Conservation (phyloP, 2,888 invertebrate species). For the Sinohyriopsis cumingii region DNA sequence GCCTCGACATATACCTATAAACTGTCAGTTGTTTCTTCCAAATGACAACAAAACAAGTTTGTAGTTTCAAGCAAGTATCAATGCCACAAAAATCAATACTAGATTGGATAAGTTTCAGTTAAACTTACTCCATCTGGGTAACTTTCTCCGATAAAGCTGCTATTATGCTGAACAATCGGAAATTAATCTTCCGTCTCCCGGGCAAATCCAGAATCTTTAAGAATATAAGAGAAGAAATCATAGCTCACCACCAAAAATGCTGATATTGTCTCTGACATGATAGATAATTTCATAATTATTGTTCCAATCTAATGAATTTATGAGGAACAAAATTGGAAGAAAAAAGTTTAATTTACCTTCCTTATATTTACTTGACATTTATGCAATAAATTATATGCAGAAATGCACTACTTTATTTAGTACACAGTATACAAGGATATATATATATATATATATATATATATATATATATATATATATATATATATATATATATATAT, state of each 20-base stretch:
- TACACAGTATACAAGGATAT: neutral
- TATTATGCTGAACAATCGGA: slow-evolving; percentile 65
- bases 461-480: neutral
- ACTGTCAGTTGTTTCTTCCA: too few relatives aligned
- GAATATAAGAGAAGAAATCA: slow-evolving; percentile 1
- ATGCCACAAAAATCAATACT: neutral
- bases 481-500: too few relatives aligned
- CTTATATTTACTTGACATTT: too few relatives aligned
- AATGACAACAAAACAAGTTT: too few relatives aligned
- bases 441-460: neutral
- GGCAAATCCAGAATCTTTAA: slow-evolving; percentile 68
- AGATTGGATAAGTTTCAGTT: neutral
- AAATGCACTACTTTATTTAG: neutral
- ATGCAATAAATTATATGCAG: neutral
- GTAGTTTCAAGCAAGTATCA: neutral
- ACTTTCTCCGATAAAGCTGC: slow-evolving; percentile 71
- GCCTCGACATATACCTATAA: too few relatives aligned
- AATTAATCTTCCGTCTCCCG: slow-evolving; percentile 66
- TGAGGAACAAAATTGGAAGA: too few relatives aligned
- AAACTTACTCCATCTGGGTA: slow-evolving; percentile 69
- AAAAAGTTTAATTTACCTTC: too few relatives aligned
- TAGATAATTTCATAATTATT: too few relatives aligned
- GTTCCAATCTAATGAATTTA: too few relatives aligned
- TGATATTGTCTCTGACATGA: neutral
- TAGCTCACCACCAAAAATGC: neutral